These are phyloP conservation scores for Rhabdornis inornatus DNA, from an alignment of 2,113 vertebrate species.

Conservation along the genomic window DNA sequence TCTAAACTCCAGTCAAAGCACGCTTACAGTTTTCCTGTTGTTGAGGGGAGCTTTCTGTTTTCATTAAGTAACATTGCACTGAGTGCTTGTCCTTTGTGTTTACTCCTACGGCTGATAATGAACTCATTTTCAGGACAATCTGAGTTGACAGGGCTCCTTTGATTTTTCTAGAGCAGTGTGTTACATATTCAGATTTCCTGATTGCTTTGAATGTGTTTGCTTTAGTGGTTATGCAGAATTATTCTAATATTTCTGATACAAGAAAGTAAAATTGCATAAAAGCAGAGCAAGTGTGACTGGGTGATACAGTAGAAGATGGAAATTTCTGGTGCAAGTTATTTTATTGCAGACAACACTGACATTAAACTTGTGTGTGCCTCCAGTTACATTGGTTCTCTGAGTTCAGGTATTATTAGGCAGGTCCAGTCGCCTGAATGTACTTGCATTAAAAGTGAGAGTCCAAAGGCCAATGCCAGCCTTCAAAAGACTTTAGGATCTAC, in stretches of 20 bases:
- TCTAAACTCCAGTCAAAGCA: background rate
- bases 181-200: background rate
- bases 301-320: background rate
- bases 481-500: background rate
- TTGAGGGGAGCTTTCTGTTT: background rate
- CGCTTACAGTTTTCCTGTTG: accelerated
- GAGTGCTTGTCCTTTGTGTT: background rate
- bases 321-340: background rate
- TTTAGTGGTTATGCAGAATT: background rate
- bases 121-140: background rate
- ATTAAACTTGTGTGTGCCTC: background rate
- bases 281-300: background rate
- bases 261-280: background rate
- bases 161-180: background rate
- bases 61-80: background rate
- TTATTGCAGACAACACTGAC: background rate
- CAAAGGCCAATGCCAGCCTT: background rate
- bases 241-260: background rate
- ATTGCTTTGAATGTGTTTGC: background rate
- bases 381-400: background rate
- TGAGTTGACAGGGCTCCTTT: background rate
- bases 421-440: background rate
- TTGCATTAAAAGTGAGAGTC: background rate
- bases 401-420: background rate
- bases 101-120: background rate